Percentiles rank a stretch among this genome's conserved stretches.
Evolutionary conservation across 2,888 invertebrate genomes (phyloP).

Genomic region (Portevinia maculata): DNA sequence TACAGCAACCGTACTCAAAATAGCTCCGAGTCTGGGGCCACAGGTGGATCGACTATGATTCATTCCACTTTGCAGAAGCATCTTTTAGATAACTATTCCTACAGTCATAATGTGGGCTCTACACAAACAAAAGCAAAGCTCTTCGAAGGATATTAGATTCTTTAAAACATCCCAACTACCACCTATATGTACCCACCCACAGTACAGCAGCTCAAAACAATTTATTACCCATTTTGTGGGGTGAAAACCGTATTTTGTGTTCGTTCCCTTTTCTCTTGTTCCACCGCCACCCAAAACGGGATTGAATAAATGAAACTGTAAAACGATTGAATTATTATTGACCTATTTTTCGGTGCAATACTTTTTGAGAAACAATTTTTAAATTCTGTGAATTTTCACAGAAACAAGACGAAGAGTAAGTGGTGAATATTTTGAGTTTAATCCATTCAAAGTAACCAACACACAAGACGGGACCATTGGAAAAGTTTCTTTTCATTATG

Average conservation of each 20-base stretch:
- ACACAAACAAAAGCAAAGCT: conserved; percentile 30
- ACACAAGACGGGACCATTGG: conserved; percentile 19
- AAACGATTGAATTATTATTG: conserved; percentile 46
- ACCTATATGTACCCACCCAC: conserved; percentile 1
- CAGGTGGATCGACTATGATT: conserved; percentile 50
- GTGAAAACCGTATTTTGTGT: conserved; percentile 38
- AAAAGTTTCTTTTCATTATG: conserved; percentile 45
- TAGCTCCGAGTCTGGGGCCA: conserved; percentile 53
- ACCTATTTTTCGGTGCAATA: conserved; percentile 51
- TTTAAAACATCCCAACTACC: conserved; percentile 10
- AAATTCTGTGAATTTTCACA: conserved; percentile 28
- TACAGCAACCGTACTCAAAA: conserved; percentile 30
- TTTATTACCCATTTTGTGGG: conserved; percentile 66
- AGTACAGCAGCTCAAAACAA: conserved; percentile 52
- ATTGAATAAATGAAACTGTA: conserved; percentile 46
- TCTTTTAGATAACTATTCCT: conserved; percentile 40
- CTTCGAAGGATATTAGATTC: conserved; percentile 45
- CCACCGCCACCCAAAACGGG: not conserved
- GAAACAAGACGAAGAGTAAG: not conserved
- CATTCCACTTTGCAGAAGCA: conserved; percentile 32
- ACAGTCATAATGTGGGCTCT: conserved; percentile 19
- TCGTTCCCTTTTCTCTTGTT: conserved; percentile 24
- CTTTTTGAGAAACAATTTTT: conserved; percentile 41
- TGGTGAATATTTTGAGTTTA: conserved; percentile 2
- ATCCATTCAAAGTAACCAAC: conserved; percentile 61